Base-by-base conservation (phyloP, 2,113 vertebrate species). In the Cinclus mexicanus region DNA sequence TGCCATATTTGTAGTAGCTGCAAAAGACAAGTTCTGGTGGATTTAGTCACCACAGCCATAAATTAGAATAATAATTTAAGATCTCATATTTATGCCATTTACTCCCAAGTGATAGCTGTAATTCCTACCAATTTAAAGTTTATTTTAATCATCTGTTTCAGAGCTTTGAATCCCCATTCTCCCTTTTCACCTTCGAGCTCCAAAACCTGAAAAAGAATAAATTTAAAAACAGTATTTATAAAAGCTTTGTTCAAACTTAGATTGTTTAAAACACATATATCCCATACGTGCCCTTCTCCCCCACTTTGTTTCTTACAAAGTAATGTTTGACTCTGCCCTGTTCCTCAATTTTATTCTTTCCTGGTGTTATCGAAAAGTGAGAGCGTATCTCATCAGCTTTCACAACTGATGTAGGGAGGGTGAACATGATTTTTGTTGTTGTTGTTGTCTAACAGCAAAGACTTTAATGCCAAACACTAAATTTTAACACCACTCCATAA, bases 141-240 rank as follows among this genome's bases (percentile, higher is more conserved):
- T 97, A 99, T 99, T 98, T 99, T 99, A 97, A 99, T 99, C 99
- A 99, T 99, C 98, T 99, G 99, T 98, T 99, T 99, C 96, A 99
- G 97, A 93, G 99, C 99, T 98, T 99, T 99, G 97, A 99, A 99
- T 85, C 99, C 99, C 99, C 99, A 99, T 98, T 99, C 99, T 97
- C 99, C 99, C 94, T 99, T 99, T 97, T 99, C 99, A 90, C 99
- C 99, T 97, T 99, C 99, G 4, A 99, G 98, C 83, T 99, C 99
- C 98, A 99, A 97, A 83, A 99, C 99, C 99, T 99, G 94, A 89
- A 97, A 97, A 21, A 95, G 31, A 96, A 95, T 12, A 97, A 72
- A 79, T 86, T 78, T 42, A 29, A 28, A 75, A 87, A 80, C n/a
- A 88, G 3, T 42, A 57, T 42, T 84, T 90, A 63, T 22, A 77